Base-by-base conservation (phyloP, 2,888 invertebrate genomes). In the Caenorhabditis parvicauda region DNA sequence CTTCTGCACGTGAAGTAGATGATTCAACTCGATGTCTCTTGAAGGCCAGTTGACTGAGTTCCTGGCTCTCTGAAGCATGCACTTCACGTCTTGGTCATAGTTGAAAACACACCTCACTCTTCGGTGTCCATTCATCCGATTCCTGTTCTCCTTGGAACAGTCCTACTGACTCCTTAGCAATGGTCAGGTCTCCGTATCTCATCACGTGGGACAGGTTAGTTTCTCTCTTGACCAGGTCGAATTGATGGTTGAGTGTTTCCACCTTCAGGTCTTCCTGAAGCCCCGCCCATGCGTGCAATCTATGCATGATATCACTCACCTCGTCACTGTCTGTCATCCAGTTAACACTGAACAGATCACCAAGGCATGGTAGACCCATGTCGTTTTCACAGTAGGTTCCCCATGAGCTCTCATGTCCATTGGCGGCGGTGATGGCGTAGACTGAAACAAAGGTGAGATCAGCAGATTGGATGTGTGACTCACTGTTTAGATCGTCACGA, bases 251-350 rank as follows among this genome's bases (percentile, higher is more conserved):
- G 4, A 87, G 77, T 1, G 85, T 85, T 74, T 86, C 86, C 17
- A 64, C 59, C 3, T 72, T 74, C 32, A 86, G 69, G 59, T 85
- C 80, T 67, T 85, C 84, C 85, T 85, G 60, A 76, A 63, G 47
- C n/a, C 14, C 27, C 28, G 37, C 12, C 47, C 25, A 46, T n/a
- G n/a, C n/a, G n/a, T n/a, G n/a, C n/a, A n/a, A n/a, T 14, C 7
- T 9, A 12, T 32, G 32, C 7, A 12, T 32, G 9, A 5, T 28
- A 5, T 9, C 42, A 12, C 17, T 12, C 27, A 9, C 12, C 4
- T 44, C 72, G 60, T 87, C 86, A 29, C 85, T 83, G 76, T 87
- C 86, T 72, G 86, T 83, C 86, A 87, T 86, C 87, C 87, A 87
- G 54, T 83, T 85, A 19, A 87, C 85, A 67, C 86, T 86, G 81